Evolutionary conservation across 2,888 invertebrate species (phyloP).

Genomic region (Hypselothyrea guttata): DNA sequence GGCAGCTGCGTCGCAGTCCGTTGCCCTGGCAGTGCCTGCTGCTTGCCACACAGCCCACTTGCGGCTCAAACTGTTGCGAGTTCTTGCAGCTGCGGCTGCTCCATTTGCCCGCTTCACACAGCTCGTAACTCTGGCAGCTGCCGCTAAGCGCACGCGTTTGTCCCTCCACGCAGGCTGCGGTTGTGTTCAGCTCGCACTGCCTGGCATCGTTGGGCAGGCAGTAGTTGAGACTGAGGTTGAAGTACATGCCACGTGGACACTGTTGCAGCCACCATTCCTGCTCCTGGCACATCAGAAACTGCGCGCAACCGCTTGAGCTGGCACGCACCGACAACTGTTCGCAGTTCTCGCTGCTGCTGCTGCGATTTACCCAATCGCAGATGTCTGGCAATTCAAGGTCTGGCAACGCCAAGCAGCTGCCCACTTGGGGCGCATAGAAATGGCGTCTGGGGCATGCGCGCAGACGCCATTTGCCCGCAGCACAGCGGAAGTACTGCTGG

Average conservation of each 20-base stretch:
- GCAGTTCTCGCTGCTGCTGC: constrained; percentile 20
- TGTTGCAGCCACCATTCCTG: constrained; percentile 76
- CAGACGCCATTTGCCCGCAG: constrained; percentile 68
- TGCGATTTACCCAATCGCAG: constrained; percentile 21
- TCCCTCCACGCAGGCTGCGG: constrained; percentile 22
- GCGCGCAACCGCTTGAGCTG: constrained; percentile 58
- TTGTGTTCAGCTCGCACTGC: constrained; percentile 39
- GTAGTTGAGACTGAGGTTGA: constrained; percentile 66
- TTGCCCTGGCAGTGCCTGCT: constrained; percentile 68
- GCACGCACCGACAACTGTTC: constrained; percentile 61
- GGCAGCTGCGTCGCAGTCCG: constrained; percentile 69
- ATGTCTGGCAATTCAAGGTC: constrained; percentile 19
- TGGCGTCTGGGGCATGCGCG: constrained; percentile 62
- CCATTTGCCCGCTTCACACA: constrained; percentile 45
- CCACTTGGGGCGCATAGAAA: constrained; percentile 49
- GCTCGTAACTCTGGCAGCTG: constrained; percentile 57
- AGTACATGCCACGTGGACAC: constrained; percentile 77
- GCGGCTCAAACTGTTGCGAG: constrained; percentile 49
- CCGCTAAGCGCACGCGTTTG: constrained; percentile 32
- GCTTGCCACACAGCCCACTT: constrained; percentile 47
- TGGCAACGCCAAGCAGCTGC: constrained; percentile 55
- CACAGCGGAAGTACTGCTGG: constrained; percentile 72
- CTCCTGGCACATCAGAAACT: constrained; percentile 75
- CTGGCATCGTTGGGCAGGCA: constrained; percentile 67
- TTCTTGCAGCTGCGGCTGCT: constrained; percentile 16